A percentile compares a stretch with the other conserved stretches of the same genome.
Conservation (phyloP, 2,113 vertebrate species). For the Hypomesus transpacificus region DNA sequence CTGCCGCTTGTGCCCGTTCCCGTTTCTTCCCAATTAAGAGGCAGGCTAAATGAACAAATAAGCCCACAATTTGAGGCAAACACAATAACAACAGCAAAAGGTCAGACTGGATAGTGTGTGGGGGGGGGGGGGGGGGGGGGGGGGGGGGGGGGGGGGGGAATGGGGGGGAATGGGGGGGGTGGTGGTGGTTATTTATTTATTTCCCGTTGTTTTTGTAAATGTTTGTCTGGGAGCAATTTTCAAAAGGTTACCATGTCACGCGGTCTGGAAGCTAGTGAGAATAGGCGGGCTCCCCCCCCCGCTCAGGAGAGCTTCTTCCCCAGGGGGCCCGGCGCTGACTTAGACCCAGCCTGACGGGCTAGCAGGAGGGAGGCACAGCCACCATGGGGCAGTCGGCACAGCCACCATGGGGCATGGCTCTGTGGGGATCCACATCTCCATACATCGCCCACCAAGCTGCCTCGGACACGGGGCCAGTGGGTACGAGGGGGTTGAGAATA, state of each 20-base stretch:
- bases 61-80: conserved; percentile 30
- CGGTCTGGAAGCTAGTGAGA: conserved; percentile 75
- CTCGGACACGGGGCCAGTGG: neutral
- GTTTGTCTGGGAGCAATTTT: conserved; percentile 81
- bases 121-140: conserved; percentile 78
- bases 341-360: conserved; percentile 76
- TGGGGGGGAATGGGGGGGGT: too few species aligned
- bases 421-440: conserved; percentile 8
- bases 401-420: conserved; percentile 62
- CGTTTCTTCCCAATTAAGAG: conserved; percentile 24
- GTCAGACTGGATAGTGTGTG: conserved; percentile 28
- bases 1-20: conserved; percentile 4
- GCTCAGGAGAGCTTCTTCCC: conserved; percentile 62
- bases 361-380: conserved; percentile 70
- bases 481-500: neutral
- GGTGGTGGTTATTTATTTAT: conserved; percentile 62
- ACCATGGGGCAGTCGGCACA: neutral
- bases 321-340: conserved; percentile 72
- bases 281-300: conserved; percentile 66
- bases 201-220: conserved; percentile 63
- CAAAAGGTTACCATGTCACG: conserved; percentile 86
- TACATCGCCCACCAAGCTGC: neutral
- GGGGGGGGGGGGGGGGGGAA: conserved; percentile 78
- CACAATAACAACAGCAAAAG: conserved; percentile 39
- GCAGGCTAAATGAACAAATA: conserved; percentile 28